These are phyloP conservation scores for Diphyllodes magnificus DNA, from an alignment of 2,113 vertebrate species.

Conservation along the genomic window DNA sequence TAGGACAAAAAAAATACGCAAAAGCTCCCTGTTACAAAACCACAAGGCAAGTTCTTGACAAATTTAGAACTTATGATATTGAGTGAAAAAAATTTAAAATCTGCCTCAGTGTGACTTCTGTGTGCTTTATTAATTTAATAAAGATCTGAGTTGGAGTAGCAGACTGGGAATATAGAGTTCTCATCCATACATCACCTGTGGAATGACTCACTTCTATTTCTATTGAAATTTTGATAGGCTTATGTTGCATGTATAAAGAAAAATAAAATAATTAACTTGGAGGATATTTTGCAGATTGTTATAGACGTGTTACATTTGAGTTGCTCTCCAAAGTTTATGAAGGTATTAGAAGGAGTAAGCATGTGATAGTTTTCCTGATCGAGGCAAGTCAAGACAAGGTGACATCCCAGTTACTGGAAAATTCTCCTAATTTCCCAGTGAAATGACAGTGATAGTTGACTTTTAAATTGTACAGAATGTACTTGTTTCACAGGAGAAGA, in stretches of 20 bases:
- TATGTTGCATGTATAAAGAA: not conserved
- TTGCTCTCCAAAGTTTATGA: not conserved
- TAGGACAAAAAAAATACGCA: not conserved
- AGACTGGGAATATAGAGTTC: not conserved
- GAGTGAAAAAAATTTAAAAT: not conserved
- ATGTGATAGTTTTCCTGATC: not conserved
- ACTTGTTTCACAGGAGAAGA: not conserved
- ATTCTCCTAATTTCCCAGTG: not conserved
- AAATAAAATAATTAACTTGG: not conserved
- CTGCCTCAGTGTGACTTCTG: not conserved
- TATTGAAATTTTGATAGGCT: not conserved
- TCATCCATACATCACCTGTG: not conserved
- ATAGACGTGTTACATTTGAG: not conserved
- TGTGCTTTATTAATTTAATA: not conserved
- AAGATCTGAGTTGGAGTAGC: not conserved
- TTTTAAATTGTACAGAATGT: not conserved
- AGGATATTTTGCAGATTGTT: not conserved
- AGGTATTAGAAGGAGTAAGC: not conserved
- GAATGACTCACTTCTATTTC: not conserved
- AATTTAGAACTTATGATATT: not conserved
- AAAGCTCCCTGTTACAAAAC: not conserved
- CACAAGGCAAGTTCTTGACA: not conserved
- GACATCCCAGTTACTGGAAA: not conserved
- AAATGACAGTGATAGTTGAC: not conserved
- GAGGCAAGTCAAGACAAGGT: not conserved